phyloP scores from a whole-genome alignment of 2,797 vertebrate species.

The Notoglanidium macrostoma region DNA sequence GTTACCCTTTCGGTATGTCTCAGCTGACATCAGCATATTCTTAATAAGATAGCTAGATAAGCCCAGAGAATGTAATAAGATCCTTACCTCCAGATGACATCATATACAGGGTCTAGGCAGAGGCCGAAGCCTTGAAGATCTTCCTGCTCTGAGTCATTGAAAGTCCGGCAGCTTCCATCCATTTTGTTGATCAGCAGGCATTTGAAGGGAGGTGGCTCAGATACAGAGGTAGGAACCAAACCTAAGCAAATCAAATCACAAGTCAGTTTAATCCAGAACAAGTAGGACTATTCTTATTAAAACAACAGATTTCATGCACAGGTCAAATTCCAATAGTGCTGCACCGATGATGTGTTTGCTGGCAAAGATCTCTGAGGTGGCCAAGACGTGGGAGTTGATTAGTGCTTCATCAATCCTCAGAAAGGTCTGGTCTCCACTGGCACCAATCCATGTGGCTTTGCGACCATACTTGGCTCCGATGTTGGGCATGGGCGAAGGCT shows the following conservation, averaged over 20 bases:
- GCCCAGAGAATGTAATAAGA: constrained; percentile 2
- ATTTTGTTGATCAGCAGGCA: constrained; percentile 98
- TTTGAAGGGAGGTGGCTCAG: constrained; percentile 96
- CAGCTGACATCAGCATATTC: constrained; percentile 1
- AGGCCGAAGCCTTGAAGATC: constrained; percentile 97
- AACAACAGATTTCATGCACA: background rate
- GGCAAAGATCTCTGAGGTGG: constrained; percentile 98
- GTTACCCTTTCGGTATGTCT: background rate
- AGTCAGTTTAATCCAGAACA: constrained; percentile 2
- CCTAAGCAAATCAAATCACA: constrained; percentile 66
- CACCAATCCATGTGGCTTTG: constrained; percentile 98
- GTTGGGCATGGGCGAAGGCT: constrained; percentile 96
- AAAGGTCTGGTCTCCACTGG: constrained; percentile 97
- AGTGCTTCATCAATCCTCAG: constrained; percentile 97
- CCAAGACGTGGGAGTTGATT: constrained; percentile 96
- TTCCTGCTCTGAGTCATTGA: constrained; percentile 98
- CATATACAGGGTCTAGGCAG: constrained; percentile 97
- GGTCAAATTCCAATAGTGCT: background rate
- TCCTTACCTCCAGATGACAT: constrained; percentile 97
- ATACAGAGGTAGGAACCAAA: constrained; percentile 91
- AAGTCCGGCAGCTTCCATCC: constrained; percentile 98
- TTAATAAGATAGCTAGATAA: background rate
- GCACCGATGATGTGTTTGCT: constrained; percentile 96
- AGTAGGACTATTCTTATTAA: background rate
- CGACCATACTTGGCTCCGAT: constrained; percentile 96